These are phyloP conservation scores for Hormaphis cornu DNA, from an alignment of 1,140 invertebrate species.

Conservation along the genomic window DNA sequence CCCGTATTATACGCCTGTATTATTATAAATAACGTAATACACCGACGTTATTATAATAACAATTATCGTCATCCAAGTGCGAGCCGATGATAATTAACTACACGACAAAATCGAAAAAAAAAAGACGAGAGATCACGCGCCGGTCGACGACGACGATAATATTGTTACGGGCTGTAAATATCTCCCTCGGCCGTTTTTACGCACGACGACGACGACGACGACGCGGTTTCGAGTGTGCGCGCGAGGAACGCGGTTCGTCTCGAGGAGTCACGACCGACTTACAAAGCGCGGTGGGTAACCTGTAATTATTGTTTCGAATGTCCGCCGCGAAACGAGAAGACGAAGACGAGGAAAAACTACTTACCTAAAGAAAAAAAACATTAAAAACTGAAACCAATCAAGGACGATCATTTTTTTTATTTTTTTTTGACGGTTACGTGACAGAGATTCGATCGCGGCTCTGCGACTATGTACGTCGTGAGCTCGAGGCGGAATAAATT, in stretches of 20 bases:
- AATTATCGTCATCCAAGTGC: no score
- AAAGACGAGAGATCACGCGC: neutral
- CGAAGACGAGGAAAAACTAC: neutral
- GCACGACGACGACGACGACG: neutral
- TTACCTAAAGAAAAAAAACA: neutral
- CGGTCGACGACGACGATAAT: neutral
- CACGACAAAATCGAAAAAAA: conserved; percentile 11
- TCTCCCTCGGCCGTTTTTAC: neutral
- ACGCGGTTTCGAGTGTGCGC: neutral
- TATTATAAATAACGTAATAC: no score
- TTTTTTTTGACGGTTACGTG: conserved; percentile 26
- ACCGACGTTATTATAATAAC: no score
- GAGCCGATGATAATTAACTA: conserved; percentile 14
- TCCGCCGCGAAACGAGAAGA: conserved; percentile 17
- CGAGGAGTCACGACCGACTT: neutral
- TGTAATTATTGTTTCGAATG: conserved; percentile 28
- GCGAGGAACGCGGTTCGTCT: conserved; percentile 12
- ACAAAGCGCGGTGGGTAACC: conserved; percentile 13
- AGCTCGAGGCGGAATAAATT: neutral
- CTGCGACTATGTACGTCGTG: conserved; percentile 13
- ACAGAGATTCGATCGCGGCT: conserved; percentile 24
- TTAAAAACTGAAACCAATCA: conserved; percentile 27
- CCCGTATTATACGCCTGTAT: no score
- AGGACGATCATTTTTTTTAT: conserved; percentile 24
- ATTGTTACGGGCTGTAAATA: neutral